These are phyloP conservation scores for Microctenopoma stevenorrisi DNA, from an alignment of 2,797 vertebrate genomes.

Conservation along the genomic window DNA sequence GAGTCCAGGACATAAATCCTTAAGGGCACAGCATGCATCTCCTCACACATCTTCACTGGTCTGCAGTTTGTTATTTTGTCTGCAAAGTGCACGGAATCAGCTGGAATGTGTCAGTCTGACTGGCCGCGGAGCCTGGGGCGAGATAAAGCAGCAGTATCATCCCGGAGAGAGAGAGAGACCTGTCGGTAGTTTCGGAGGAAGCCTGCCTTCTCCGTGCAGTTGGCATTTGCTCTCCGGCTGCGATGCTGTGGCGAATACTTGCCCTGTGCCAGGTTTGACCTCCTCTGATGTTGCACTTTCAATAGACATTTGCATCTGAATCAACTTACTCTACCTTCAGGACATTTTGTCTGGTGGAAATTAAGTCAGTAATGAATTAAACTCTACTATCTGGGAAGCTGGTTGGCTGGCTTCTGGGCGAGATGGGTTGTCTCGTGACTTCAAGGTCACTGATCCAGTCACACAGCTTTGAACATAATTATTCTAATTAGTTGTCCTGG, in stretches of 20 bases:
- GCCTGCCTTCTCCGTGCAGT: conserved; percentile 35
- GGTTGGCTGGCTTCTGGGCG: conserved; percentile 2
- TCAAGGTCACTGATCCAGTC: conserved; percentile 26
- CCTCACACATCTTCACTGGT: conserved; percentile 44
- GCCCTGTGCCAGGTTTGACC: conserved; percentile 41
- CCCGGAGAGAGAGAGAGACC: conserved; percentile 23
- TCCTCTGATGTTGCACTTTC: conserved; percentile 32
- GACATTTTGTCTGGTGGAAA: conserved; percentile 24
- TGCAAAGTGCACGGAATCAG: conserved; percentile 49
- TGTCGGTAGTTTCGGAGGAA: conserved; percentile 50
- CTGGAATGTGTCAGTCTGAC: conserved; percentile 60
- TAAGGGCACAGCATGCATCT: conserved; percentile 61
- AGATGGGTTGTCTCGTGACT: conserved; percentile 1
- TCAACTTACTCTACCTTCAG: conserved; percentile 5
- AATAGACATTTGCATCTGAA: conserved; percentile 61
- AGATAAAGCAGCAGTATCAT: conserved; percentile 48
- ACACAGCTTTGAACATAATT: background rate
- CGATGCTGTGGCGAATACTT: conserved; percentile 29
- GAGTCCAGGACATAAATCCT: conserved; percentile 68
- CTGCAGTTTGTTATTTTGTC: conserved; percentile 70
- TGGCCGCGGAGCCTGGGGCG: conserved; percentile 41
- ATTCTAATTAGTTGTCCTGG: background rate
- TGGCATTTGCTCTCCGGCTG: conserved; percentile 45
- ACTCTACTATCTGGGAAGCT: conserved; percentile 16
- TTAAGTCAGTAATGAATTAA: conserved; percentile 12